phyloP scores from a whole-genome alignment of 2,113 vertebrate species.

The Polypterus bichir region DNA sequence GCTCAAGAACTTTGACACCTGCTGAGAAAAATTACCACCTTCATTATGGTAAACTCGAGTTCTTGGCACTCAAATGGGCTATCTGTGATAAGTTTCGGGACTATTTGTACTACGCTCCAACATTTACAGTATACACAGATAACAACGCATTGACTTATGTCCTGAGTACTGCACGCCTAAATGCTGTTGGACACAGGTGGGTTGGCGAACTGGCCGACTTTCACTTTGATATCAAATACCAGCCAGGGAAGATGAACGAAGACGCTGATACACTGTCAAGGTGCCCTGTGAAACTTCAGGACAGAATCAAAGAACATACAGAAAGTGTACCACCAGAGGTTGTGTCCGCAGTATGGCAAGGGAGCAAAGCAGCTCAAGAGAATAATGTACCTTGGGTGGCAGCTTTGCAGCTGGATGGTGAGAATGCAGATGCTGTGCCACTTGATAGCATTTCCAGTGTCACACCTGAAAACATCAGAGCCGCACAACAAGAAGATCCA shows the following conservation, averaged over 20 bases:
- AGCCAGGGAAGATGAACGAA: slow-evolving; percentile 6
- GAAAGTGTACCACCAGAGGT: too few species aligned
- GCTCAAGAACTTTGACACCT: slow-evolving; percentile 4
- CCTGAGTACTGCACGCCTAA: slow-evolving; percentile 3
- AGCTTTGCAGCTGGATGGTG: neutral
- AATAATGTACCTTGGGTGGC: neutral
- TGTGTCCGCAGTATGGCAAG: too few species aligned
- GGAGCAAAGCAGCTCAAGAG: too few species aligned
- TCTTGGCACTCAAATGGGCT: slow-evolving; percentile 8
- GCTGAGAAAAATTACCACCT: slow-evolving; percentile 12
- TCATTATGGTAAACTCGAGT: slow-evolving; percentile 6
- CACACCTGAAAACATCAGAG: neutral
- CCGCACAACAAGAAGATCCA: slow-evolving; percentile 2
- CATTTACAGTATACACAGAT: slow-evolving; percentile 9
- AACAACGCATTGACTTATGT: slow-evolving; percentile 16
- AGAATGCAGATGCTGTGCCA: neutral
- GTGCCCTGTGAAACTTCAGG: neutral
- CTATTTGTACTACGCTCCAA: slow-evolving; percentile 3
- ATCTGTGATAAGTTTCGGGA: slow-evolving; percentile 4
- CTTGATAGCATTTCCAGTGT: neutral
- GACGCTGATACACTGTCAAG: slow-evolving; percentile 10
- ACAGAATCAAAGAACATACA: neutral
- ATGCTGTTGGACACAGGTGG: slow-evolving; percentile 10
- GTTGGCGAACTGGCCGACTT: slow-evolving; percentile 8
- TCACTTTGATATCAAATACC: slow-evolving; percentile 9